Base-by-base conservation (phyloP, 2,113 vertebrate genomes). In the Colius striatus region DNA sequence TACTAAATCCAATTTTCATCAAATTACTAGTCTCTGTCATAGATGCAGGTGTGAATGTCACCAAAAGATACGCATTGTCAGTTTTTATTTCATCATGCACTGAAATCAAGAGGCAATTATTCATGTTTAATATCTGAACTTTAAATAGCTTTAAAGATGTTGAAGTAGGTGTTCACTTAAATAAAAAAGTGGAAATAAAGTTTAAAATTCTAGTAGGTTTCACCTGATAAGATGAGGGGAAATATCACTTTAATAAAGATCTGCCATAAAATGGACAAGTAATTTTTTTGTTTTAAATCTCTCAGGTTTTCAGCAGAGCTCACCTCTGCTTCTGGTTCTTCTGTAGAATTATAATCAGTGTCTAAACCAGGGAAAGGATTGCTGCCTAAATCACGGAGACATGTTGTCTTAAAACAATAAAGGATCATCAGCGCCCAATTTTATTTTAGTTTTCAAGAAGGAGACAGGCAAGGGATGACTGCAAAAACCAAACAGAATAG, bases 61-160 rank as follows among this genome's bases (percentile, higher is more conserved):
- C n/a, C 14, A 41, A 72, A 91, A 95, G 95, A 95, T 63, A 90
- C 65, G 67, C 93, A 74, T 86, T 93, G 85, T 94, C 91, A 71
- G 90, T 71, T 95, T 96, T 95, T 90, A 95, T 93, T 94, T 96
- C 90, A 92, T 92, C 72, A 36, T 26, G 36, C n/a, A 21, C 61
- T 88, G 85, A 90, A 96, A 92, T 41, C 60, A 68, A 76, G 70
- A 94, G 76, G 85, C 90, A 95, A 96, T 96, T 96, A 91, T 78
- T 95, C 94, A 68, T 57, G 48, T 86, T 96, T 95, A 94, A 93
- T 94, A 78, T 71, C 75, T 91, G 84, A 57, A 90, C 53, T 88
- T 95, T 87, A 95, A 95, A 95, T 89, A 91, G 67, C 75, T 96
- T 83, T 91, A 80, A 91, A 94, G 87, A 90, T 80, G 72, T 91